A percentile compares a stretch with the other conserved stretches of the same genome.
These are phyloP conservation scores for Apolygus lucorum DNA, from an alignment of 1,140 invertebrate genomes.

Conservation along the genomic window DNA sequence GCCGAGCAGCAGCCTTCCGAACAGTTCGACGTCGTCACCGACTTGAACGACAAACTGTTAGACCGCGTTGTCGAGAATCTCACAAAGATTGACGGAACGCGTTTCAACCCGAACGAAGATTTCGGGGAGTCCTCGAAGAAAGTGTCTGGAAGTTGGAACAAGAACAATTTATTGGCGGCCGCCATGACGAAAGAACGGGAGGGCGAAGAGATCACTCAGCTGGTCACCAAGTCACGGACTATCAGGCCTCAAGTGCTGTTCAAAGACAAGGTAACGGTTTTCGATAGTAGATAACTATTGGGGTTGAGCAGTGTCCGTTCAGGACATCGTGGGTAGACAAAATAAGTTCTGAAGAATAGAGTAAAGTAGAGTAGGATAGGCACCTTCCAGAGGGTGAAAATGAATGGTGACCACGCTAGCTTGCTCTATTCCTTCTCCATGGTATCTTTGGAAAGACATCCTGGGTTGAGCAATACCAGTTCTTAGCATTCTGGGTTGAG, in stretches of 20 bases:
- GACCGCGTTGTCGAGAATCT: slow-evolving; percentile 29
- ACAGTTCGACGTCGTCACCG: slow-evolving; percentile 8
- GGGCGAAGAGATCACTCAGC: slow-evolving; percentile 55
- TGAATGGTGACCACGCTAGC: too few relatives aligned
- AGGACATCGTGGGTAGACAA: too few relatives aligned
- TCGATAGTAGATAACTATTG: too few relatives aligned
- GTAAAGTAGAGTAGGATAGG: too few relatives aligned
- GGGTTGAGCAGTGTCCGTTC: too few relatives aligned
- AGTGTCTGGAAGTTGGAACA: slow-evolving; percentile 13
- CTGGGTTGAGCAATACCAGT: too few relatives aligned
- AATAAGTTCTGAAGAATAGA: too few relatives aligned
- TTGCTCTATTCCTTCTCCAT: too few relatives aligned
- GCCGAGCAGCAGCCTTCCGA: slow-evolving; percentile 30
- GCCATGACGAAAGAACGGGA: slow-evolving; percentile 36
- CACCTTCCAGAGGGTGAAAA: too few relatives aligned
- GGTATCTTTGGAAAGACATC: too few relatives aligned
- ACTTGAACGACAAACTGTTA: slow-evolving; percentile 30
- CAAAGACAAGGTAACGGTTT: slow-evolving; percentile 59
- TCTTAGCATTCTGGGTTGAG: too few relatives aligned
- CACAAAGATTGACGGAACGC: background rate
- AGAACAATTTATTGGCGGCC: background rate
- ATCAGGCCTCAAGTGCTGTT: slow-evolving; percentile 70
- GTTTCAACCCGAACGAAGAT: slow-evolving; percentile 23
- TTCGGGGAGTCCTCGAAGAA: slow-evolving; percentile 22
- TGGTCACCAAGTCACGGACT: slow-evolving; percentile 49